Evolutionary conservation across 2,888 invertebrate species (phyloP), one percentile per base, ranked within the genome.

Genomic region (Thera britannica): DNA sequence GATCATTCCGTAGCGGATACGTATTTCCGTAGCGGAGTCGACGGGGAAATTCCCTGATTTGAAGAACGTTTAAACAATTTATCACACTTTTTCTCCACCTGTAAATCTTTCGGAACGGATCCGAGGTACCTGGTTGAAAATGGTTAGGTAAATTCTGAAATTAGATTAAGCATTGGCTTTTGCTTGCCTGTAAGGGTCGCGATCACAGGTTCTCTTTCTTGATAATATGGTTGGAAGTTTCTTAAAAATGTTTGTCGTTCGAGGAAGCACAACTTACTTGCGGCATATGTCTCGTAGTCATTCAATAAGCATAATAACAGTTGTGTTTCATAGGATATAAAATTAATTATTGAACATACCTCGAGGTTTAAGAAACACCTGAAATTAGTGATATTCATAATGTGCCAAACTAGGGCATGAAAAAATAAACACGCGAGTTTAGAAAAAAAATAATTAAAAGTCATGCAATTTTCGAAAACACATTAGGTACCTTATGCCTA

Each of bases 21-120:
- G 34, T 62, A 62, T 35, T 68, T 68, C 68, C 68, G 68, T 68
- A 68, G 68, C 68, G 68, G 68, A 68, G 68, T 68, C 68, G 68
- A 46, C 68, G 68, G 65, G 68, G 68, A 68, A 65, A 59, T 55
- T 68, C 68, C 68, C 68, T 68, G 68, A 65, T 62, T 68, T 65
- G 68, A 36, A 51, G 66, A 57, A 44, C 55, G 44, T 38, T 3
- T 38, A 44, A n/a, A 23, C 6, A 35, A 12, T 54, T 23, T 1
- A 34, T 44, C 35, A 58, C 1, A 35, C 35, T 38, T 35, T 48
- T 8, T 11, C 12, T 12, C 36, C 49, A 49, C 6, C 3, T 41
- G 51, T 55, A 34, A 34, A 12, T 46, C 12, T 34, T 38, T 62
- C 51, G 23, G 51, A 9, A 52, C 46, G 7, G 52, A 7, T 54